Base-by-base conservation (phyloP, 2,797 vertebrate species). In the Delichon dasypus region DNA sequence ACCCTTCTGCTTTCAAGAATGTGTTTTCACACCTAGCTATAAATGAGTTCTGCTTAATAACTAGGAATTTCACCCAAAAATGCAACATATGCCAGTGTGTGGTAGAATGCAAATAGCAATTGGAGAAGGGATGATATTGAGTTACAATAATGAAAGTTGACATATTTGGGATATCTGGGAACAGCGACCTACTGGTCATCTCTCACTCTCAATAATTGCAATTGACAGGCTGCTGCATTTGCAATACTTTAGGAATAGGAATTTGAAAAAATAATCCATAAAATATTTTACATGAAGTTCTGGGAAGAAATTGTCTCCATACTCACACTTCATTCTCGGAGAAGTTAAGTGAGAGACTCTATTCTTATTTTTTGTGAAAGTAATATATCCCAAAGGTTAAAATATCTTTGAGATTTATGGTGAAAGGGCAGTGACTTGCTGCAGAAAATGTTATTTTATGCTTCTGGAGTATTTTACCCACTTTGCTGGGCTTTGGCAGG, bases 161-260 rank as follows among this genome's bases (percentile, higher is more conserved):
- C 79, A 51, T 87, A 68, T 96, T 94, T 91, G 40, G 74, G 29
- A 80, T 90, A 95, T 71, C 62, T 91, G 74, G 82, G 34, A 88
- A 75, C 85, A 85, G 44, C 32, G 84, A 94, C 71, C 72, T 95
- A 30, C 85, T 91, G 75, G 47, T 89, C 25, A 7, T 91, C 71
- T 77, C 74, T 93, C 73, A 65, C 27, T 71, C 57, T 61, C 26
- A 14, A 53, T 93, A 88, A 93, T 64, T 50, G 45, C 45, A 91
- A 76, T 85, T 94, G 95, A 70, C 94, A 95, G 81, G 30, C 54
- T 95, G 67, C 78, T 94, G 70, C 42, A 47, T 94, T 93, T 90
- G 75, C 76, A 95, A 55, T 71, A 89, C 66, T 80, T 80, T 62
- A 83, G 64, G 54, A 78, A 78, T 73, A 93, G 21, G 27, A 66